Evolutionary conservation across 2,113 vertebrate species (phyloP).

Genomic region (Phrynosoma platyrhinos): DNA sequence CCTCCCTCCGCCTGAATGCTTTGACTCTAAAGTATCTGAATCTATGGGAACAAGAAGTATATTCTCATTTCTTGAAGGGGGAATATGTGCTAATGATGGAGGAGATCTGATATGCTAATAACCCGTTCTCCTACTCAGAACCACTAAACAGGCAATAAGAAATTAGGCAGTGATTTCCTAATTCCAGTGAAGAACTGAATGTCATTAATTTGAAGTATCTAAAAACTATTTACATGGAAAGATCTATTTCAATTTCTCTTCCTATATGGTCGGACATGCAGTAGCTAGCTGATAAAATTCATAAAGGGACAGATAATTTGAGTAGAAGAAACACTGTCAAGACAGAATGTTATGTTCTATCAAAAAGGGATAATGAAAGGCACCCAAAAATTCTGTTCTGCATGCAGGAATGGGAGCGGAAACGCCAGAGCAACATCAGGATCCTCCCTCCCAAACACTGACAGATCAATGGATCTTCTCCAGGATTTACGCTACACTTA

Average conservation of each 20-base stretch:
- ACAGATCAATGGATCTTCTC: too few relatives aligned
- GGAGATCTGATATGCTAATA: neutral
- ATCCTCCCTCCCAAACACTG: neutral
- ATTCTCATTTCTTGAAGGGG: neutral
- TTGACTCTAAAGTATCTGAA: slow-evolving; percentile 11
- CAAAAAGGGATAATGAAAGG: slow-evolving; percentile 71
- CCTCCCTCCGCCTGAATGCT: neutral
- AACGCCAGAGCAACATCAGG: neutral
- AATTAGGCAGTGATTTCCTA: slow-evolving; percentile 21
- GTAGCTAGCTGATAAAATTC: slow-evolving; percentile 69
- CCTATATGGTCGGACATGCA: neutral
- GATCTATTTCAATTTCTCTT: slow-evolving; percentile 54
- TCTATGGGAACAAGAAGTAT: neutral
- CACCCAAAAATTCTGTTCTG: slow-evolving; percentile 48
- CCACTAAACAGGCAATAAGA: slow-evolving; percentile 27
- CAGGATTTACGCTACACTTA: neutral
- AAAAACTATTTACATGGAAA: slow-evolving; percentile 65
- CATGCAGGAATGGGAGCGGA: neutral
- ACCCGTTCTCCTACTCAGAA: rapidly evolving
- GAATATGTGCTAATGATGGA: neutral
- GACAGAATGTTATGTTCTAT: slow-evolving; percentile 54
- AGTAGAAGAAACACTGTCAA: slow-evolving; percentile 64
- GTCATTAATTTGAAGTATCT: slow-evolving; percentile 60
- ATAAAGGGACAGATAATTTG: slow-evolving; percentile 60
- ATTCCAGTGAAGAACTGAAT: neutral